Conservation (phyloP, 2,888 invertebrate species). For the Lycocerus yunnanus region DNA sequence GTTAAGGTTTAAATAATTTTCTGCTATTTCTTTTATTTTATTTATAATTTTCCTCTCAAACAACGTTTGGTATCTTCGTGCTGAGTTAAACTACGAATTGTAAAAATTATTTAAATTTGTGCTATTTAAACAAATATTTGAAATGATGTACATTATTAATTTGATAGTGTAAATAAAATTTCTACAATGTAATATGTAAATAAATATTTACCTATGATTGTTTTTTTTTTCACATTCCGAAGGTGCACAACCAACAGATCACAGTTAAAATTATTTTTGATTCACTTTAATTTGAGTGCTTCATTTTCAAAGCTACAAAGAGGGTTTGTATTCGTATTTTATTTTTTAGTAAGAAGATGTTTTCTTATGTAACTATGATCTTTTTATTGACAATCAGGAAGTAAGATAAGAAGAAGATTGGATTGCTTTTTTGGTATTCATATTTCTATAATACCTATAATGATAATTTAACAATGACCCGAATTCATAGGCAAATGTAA, state of each 20-base stretch:
- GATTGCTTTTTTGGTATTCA: too few species aligned
- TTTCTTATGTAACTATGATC: too few species aligned
- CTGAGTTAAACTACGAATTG: not conserved
- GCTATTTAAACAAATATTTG: not conserved
- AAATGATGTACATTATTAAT: not conserved
- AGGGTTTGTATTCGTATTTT: too few species aligned
- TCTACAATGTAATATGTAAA: not conserved
- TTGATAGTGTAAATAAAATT: slow-evolving; percentile 1
- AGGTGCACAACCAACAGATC: not conserved
- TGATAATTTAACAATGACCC: too few species aligned
- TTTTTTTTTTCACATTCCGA: not conserved
- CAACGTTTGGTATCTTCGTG: not conserved
- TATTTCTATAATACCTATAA: too few species aligned
- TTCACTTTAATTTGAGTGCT: too few species aligned
- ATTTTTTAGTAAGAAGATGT: too few species aligned
- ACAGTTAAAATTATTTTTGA: too few species aligned
- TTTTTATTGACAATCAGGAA: too few species aligned
- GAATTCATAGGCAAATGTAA: too few species aligned
- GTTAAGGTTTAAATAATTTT: not conserved
- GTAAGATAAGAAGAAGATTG: too few species aligned
- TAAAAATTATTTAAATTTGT: not conserved
- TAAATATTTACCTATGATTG: not conserved
- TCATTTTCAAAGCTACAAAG: too few species aligned
- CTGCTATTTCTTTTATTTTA: not conserved
- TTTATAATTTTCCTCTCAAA: not conserved